Evolutionary conservation across 92 coral and sea anemone species (phyloP).

Genomic region (Palythoa grandiflora): DNA sequence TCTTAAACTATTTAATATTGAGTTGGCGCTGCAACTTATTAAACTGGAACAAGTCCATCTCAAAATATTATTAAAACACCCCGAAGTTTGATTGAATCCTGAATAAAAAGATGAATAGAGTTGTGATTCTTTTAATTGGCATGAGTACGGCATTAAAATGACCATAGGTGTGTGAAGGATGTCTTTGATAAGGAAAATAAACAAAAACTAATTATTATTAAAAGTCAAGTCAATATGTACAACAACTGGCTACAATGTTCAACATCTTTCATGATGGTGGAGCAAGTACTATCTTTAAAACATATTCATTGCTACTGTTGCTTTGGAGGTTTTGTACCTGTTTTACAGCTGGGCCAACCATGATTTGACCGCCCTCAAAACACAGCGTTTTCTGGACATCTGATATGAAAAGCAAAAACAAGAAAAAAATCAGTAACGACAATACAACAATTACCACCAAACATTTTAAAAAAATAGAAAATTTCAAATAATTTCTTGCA

Average conservation of each 20-base stretch:
- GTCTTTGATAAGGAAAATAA: slow-evolving; percentile 47
- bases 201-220: slow-evolving; percentile 33
- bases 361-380: slow-evolving; percentile 51
- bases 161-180: too few species aligned
- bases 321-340: slow-evolving; percentile 48
- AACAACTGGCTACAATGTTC: slow-evolving; percentile 32
- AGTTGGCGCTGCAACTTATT: slow-evolving; percentile 21
- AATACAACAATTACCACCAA: slow-evolving; percentile 19
- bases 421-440: slow-evolving; percentile 19
- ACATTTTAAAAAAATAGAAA: slow-evolving; percentile 10
- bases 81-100: slow-evolving; percentile 42
- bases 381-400: slow-evolving; percentile 50
- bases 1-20: slow-evolving; percentile 20
- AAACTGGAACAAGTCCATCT: slow-evolving; percentile 24
- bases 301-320: slow-evolving; percentile 39
- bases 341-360: slow-evolving; percentile 38
- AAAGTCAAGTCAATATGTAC: slow-evolving; percentile 43
- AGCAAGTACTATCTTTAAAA: slow-evolving; percentile 23
- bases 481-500: slow-evolving; percentile 8
- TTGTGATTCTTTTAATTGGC: slow-evolving; percentile 44
- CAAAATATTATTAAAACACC: slow-evolving; percentile 40
- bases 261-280: slow-evolving; percentile 21
- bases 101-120: slow-evolving; percentile 47
- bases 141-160: slow-evolving; percentile 34
- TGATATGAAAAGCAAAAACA: slow-evolving; percentile 28